Evolutionary conservation across 2,888 invertebrate species (phyloP), one percentile per base, ranked within the genome.

Genomic region (Ectemnius cavifrons): DNA sequence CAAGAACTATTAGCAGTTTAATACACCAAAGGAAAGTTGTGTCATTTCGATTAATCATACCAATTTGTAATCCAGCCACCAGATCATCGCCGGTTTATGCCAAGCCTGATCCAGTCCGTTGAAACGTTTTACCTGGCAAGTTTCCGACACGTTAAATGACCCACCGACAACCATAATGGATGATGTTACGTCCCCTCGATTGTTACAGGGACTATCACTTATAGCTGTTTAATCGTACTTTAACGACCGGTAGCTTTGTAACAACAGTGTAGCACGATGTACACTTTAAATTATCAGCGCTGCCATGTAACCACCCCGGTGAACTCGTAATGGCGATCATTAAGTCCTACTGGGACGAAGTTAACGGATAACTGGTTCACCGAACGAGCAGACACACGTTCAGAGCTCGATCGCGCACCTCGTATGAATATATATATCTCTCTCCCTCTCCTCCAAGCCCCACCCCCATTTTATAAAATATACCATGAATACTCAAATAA

Each of bases 251-350:
- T 52, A 16, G 52, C n/a, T 5, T 52, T 14, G 52, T 14, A 16
- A 16, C 16, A 52, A 52, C 16, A 52, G 16, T 16, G 52, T 52
- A 14, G 5, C 16, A 5, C 52, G 16, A 13, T 16, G 52, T 52
- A 52, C 16, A 52, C 52, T 52, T 52, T 52, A 16, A 14, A 52
- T 52, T 52, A 52, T 52, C 52, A 16, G 52, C 5, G 52, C n/a
- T 45, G 66, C 11, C 60, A 47, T 23, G 66, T 67, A 57, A 46
- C 47, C 16, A 16, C 11, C n/a, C 23, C 20, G 56, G 28, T 58
- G 58, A 59, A 63, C 66, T 66, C 67, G 60, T 63, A 71, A 66
- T 49, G 59, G 46, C 14, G 71, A 72, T 74, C 74, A 71, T 74
- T 74, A 74, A 63, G 59, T 74, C 60, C 58, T 56, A 58, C 52